phyloP scores from a whole-genome alignment of 2,113 vertebrate genomes.

The Balaenoptera acutorostrata region DNA sequence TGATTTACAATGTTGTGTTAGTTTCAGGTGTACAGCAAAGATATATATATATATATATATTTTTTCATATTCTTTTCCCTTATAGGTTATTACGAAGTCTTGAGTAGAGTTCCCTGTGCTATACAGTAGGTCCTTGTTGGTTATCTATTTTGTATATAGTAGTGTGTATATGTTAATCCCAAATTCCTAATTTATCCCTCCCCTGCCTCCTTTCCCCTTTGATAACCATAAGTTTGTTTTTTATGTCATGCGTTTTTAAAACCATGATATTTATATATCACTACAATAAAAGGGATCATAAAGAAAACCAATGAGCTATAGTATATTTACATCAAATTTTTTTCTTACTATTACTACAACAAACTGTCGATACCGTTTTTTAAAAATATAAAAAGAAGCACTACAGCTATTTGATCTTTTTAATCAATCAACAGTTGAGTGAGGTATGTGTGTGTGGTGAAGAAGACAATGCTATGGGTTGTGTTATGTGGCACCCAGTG shows the following conservation, averaged over 20 bases:
- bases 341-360: neutral
- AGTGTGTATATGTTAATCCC: neutral
- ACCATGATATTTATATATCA: neutral
- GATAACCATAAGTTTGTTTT: neutral
- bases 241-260: neutral
- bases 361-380: neutral
- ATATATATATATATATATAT: neutral
- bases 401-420: neutral
- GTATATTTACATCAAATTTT: neutral
- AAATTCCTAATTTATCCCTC: neutral
- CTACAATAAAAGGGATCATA: neutral
- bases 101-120: neutral
- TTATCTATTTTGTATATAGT: too few relatives aligned
- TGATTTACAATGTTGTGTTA: neutral
- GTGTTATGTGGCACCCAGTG: neutral
- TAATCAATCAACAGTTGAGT: neutral
- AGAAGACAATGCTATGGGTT: too few relatives aligned
- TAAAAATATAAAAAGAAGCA: neutral
- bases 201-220: neutral
- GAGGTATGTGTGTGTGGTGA: neutral
- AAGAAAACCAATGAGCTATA: neutral
- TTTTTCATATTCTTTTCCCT: neutral
- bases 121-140: neutral
- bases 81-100: neutral
- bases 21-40: neutral